Evolutionary conservation across 2,888 invertebrate species (phyloP).

Genomic region (Sinelater perroti): DNA sequence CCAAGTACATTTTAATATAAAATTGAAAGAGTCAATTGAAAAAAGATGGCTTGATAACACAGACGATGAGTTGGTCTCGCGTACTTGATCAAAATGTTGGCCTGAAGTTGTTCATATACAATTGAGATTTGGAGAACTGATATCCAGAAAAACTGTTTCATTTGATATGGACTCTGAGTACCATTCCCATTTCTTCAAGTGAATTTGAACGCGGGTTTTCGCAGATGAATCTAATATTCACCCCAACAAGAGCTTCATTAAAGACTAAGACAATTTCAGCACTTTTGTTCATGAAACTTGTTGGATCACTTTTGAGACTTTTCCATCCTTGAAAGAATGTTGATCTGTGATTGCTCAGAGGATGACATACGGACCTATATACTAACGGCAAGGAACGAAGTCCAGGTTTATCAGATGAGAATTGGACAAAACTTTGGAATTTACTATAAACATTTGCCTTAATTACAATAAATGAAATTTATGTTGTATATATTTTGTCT

Average conservation of each 20-base stretch:
- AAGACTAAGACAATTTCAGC: slow-evolving; percentile 21
- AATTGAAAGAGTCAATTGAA: too few species aligned
- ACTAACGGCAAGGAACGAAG: slow-evolving; percentile 24
- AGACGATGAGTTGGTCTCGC: too few species aligned
- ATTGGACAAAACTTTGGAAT: slow-evolving; percentile 23
- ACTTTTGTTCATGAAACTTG: slow-evolving; percentile 20
- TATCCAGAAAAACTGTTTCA: slow-evolving; percentile 11
- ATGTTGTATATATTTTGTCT: too few species aligned
- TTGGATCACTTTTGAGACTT: slow-evolving; percentile 1
- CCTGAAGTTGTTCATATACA: too few species aligned
- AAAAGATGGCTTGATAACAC: too few species aligned
- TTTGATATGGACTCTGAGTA: not conserved
- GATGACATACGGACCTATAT: slow-evolving; percentile 23
- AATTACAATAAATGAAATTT: too few species aligned
- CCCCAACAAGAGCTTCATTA: slow-evolving; percentile 23
- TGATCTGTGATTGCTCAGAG: slow-evolving; percentile 23
- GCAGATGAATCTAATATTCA: slow-evolving; percentile 24
- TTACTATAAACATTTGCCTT: too few species aligned
- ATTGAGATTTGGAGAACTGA: too few species aligned
- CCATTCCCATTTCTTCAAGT: not conserved
- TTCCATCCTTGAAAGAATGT: slow-evolving; percentile 17
- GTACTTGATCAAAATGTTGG: too few species aligned
- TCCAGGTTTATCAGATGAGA: slow-evolving; percentile 19
- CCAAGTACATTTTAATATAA: too few species aligned
- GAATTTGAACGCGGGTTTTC: slow-evolving; percentile 16